Conservation (phyloP, 2,113 vertebrate genomes). For the Poecilia latipinna region DNA sequence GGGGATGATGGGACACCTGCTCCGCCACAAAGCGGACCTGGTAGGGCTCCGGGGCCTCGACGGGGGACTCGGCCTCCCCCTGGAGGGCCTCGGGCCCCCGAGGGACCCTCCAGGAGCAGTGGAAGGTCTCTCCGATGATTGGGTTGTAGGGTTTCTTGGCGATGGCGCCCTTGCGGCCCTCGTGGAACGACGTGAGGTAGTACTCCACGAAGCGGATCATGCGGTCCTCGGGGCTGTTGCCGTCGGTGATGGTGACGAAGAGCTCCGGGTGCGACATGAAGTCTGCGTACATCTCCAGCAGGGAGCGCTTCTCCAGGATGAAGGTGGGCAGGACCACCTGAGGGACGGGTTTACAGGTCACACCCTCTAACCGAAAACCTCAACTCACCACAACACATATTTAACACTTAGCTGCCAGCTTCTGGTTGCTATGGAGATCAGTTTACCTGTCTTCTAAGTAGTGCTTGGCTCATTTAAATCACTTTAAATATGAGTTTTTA, state of each 20-base stretch:
- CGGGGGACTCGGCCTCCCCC: constrained; percentile 31
- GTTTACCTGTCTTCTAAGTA: too few species aligned
- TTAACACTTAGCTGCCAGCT: too few species aligned
- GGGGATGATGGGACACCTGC: constrained; percentile 98
- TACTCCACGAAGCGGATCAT: constrained; percentile 98
- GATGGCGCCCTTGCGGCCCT: constrained; percentile 96
- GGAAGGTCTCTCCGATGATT: constrained; percentile 97
- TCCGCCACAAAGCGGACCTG: constrained; percentile 93
- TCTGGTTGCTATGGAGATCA: too few species aligned
- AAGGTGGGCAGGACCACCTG: constrained; percentile 98
- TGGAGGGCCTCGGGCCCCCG: constrained; percentile 61
- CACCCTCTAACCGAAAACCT: too few species aligned
- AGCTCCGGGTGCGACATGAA: constrained; percentile 98
- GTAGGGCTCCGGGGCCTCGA: constrained; percentile 76
- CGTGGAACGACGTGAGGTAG: constrained; percentile 98
- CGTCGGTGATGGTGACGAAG: constrained; percentile 88
- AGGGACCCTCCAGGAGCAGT: constrained; percentile 94
- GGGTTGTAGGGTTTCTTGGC: constrained; percentile 99
- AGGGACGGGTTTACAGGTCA: too few species aligned
- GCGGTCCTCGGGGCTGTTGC: constrained; percentile 87
- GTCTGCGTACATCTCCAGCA: constrained; percentile 98
- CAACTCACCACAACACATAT: too few species aligned
- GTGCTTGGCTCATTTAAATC: too few species aligned
- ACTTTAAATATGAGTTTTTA: too few species aligned
- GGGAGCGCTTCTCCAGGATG: constrained; percentile 95